Conservation (phyloP, 2,888 invertebrate species). For the Drosophila conformis region DNA sequence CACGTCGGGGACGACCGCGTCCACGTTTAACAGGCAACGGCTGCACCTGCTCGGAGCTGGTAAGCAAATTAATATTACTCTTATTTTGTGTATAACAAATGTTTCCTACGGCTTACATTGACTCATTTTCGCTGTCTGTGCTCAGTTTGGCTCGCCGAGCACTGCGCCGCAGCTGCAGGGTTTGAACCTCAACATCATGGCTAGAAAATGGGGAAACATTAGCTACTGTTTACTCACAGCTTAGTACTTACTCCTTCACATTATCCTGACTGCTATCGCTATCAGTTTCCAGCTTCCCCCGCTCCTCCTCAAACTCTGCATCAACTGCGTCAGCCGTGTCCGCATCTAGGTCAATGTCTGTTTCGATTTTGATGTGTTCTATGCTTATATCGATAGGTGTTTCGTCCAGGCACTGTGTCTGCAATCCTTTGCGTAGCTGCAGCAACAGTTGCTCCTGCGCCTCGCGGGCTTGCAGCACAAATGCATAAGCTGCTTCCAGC, state of each 20-base stretch:
- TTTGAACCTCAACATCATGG: slow-evolving; percentile 17
- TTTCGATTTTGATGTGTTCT: slow-evolving; percentile 64
- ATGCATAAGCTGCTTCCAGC: slow-evolving; percentile 69
- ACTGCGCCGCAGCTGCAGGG: slow-evolving; percentile 46
- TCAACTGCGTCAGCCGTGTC: not conserved
- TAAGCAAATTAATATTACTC: not conserved
- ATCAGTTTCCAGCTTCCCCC: slow-evolving; percentile 23
- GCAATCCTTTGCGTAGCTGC: slow-evolving; percentile 24
- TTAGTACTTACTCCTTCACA: slow-evolving; percentile 34
- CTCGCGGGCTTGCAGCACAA: slow-evolving; percentile 68
- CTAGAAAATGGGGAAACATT: slow-evolving; percentile 8
- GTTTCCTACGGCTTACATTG: slow-evolving; percentile 10
- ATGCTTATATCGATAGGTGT: slow-evolving; percentile 75
- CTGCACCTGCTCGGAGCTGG: slow-evolving; percentile 1
- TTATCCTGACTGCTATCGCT: slow-evolving; percentile 27
- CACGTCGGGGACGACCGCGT: slow-evolving; percentile 64
- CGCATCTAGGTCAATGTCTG: slow-evolving; percentile 36
- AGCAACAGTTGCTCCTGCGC: slow-evolving; percentile 62
- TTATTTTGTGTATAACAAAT: not conserved
- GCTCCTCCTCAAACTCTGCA: not conserved
- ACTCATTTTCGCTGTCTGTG: slow-evolving; percentile 45
- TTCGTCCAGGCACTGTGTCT: slow-evolving; percentile 66
- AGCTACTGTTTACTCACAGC: not conserved
- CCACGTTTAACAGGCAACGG: slow-evolving; percentile 50
- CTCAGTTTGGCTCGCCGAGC: slow-evolving; percentile 34